These are phyloP conservation scores for Desmophyllum pertusum DNA, from an alignment of 92 coral and sea anemone genomes.

Conservation along the genomic window DNA sequence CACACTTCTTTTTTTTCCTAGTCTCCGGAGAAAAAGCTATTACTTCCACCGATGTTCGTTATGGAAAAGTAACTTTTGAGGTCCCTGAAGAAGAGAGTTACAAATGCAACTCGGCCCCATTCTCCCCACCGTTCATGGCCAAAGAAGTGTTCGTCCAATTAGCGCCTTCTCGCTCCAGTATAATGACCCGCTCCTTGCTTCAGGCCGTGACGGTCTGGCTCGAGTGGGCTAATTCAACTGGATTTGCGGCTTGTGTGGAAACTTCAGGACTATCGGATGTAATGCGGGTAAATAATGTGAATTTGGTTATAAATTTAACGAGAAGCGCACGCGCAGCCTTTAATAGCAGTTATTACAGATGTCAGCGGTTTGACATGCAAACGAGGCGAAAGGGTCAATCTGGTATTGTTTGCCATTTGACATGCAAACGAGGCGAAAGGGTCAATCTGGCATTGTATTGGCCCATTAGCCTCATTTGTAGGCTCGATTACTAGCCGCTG, in stretches of 20 bases:
- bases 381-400: too few relatives aligned
- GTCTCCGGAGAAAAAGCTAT: neutral
- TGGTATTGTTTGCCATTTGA: too few relatives aligned
- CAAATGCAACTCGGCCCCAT: slow-evolving; percentile 45
- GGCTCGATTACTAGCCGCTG: too few relatives aligned
- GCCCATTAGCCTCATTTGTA: too few relatives aligned
- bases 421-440: too few relatives aligned
- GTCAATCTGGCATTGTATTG: too few relatives aligned
- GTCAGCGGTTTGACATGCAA: too few relatives aligned
- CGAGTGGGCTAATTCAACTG: slow-evolving; percentile 52
- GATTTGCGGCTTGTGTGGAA: slow-evolving; percentile 71
- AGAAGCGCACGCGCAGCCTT: too few relatives aligned
- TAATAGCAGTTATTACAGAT: too few relatives aligned
- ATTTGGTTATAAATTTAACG: too few relatives aligned
- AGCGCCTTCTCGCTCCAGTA: slow-evolving; percentile 61
- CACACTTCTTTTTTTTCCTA: neutral
- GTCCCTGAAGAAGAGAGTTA: slow-evolving; percentile 21
- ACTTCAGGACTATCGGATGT: slow-evolving; percentile 58
- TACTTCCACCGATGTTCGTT: slow-evolving; percentile 17
- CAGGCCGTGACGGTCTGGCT: slow-evolving; percentile 83
- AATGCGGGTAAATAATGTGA: slow-evolving; percentile 42
- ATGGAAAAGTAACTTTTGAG: slow-evolving; percentile 41
- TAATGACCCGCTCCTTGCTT: slow-evolving; percentile 56
- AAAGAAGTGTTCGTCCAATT: slow-evolving; percentile 65
- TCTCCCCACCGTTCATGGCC: slow-evolving; percentile 53